Conservation (phyloP, 2,113 vertebrate genomes). For the Pitta sordida region DNA sequence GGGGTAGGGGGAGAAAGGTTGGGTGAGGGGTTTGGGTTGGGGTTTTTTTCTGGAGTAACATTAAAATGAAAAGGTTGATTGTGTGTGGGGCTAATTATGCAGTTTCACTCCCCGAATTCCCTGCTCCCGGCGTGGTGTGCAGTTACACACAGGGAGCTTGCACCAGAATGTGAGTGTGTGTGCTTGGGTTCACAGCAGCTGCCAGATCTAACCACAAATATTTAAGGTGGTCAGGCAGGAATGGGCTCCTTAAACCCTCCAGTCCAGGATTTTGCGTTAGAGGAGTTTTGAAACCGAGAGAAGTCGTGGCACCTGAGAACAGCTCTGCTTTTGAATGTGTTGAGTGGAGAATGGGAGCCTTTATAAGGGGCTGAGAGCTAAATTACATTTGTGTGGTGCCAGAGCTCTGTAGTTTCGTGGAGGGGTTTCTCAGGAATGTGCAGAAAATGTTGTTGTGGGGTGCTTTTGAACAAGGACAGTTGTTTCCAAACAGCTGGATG, state of each 20-base stretch:
- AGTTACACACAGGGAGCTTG: constrained; percentile 69
- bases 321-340: constrained; percentile 46
- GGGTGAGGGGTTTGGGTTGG: background rate
- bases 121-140: constrained; percentile 71
- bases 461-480: constrained; percentile 43
- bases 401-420: constrained; percentile 32
- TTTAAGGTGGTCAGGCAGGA: constrained; percentile 86
- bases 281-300: constrained; percentile 47
- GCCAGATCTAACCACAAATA: constrained; percentile 89
- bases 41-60: constrained; percentile 5
- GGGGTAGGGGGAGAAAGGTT: background rate
- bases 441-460: constrained; percentile 48
- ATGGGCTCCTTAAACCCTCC: constrained; percentile 70
- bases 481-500: background rate
- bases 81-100: constrained; percentile 68
- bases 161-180: constrained; percentile 68
- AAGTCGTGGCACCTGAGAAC: constrained; percentile 58
- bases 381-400: background rate
- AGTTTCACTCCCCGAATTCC: constrained; percentile 60
- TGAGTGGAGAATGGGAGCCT: constrained; percentile 42
- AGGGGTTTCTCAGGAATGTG: constrained; percentile 27
- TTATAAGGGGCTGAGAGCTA: constrained; percentile 33
- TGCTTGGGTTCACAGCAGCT: constrained; percentile 76
- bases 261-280: constrained; percentile 48
- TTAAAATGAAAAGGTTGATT: constrained; percentile 75